A percentile compares a stretch with the other conserved stretches of the same genome.
Evolutionary conservation across 2,797 vertebrate species (phyloP).

Genomic region (Gouania willdenowi): DNA sequence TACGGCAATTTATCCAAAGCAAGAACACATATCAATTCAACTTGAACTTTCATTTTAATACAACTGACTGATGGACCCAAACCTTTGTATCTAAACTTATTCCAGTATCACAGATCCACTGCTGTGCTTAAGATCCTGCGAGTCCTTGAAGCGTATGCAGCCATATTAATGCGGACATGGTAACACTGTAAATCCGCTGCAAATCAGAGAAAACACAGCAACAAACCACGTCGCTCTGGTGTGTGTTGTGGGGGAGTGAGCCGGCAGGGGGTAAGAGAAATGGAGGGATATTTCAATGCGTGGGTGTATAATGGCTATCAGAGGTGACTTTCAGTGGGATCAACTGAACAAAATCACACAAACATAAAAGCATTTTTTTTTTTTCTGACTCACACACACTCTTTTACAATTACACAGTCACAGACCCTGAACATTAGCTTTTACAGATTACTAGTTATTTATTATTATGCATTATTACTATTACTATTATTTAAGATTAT

Average conservation of each 20-base stretch:
- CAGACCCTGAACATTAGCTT: constrained; percentile 52
- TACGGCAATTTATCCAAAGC: constrained; percentile 7
- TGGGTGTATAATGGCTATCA: constrained; percentile 71
- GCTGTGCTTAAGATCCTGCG: constrained; percentile 47
- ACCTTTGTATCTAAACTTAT: constrained; percentile 16
- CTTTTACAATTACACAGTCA: constrained; percentile 23
- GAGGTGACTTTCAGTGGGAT: constrained; percentile 73
- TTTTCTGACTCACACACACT: neutral
- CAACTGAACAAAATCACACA: constrained; percentile 54
- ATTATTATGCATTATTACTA: too few relatives aligned
- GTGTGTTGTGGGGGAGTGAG: constrained; percentile 58
- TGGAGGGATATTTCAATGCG: constrained; percentile 58
- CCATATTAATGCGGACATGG: constrained; percentile 38
- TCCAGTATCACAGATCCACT: constrained; percentile 23
- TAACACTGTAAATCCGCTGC: constrained; percentile 45
- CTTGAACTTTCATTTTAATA: neutral
- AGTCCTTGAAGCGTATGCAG: constrained; percentile 36
- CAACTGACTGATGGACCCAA: constrained; percentile 20
- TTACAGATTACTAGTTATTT: constrained; percentile 29
- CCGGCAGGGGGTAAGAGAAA: constrained; percentile 61
- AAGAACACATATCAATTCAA: neutral
- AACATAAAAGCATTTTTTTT: constrained; percentile 55
- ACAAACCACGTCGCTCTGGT: constrained; percentile 48
- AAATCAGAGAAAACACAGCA: constrained; percentile 55
- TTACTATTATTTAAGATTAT: too few relatives aligned